Evolutionary conservation across 2,888 invertebrate species (phyloP).

Genomic region (Crossocerus cetratus): DNA sequence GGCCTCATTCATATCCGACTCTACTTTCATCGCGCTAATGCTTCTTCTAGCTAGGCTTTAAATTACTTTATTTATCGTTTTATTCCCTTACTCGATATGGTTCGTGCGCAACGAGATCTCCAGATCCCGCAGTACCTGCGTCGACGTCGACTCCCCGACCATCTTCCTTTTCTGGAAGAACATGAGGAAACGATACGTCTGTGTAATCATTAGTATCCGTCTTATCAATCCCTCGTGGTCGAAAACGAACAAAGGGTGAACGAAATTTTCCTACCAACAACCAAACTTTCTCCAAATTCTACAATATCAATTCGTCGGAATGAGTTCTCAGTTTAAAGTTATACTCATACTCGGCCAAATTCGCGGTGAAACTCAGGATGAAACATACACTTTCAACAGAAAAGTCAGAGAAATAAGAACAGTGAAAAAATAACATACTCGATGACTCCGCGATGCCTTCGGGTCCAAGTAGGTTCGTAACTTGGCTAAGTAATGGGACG

Average conservation of each 20-base stretch:
- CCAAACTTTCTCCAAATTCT: background rate
- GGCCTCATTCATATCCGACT: no score
- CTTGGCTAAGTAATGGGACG: conserved; percentile 97
- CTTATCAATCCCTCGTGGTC: conserved; percentile 27
- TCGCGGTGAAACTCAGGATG: conserved; percentile 24
- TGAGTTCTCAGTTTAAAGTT: background rate
- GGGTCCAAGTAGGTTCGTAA: conserved; percentile 97
- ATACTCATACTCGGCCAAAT: background rate
- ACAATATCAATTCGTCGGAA: no score
- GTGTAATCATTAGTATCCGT: conserved; percentile 70
- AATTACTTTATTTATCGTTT: background rate
- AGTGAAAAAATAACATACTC: conserved; percentile 82
- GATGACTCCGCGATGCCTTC: conserved; percentile 95
- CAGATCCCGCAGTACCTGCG: conserved; percentile 97
- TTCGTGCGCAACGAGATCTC: conserved; percentile 99
- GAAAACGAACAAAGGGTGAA: conserved; percentile 41
- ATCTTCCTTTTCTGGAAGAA: conserved; percentile 95
- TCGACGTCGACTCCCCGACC: conserved; percentile 97
- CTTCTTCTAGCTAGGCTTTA: no score
- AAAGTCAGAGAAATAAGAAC: conserved; percentile 25
- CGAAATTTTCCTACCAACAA: conserved; percentile 8
- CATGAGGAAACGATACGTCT: conserved; percentile 77
- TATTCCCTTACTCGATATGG: conserved; percentile 94
- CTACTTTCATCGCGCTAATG: no score
- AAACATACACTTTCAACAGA: conserved; percentile 15